Evolutionary conservation across 2,113 vertebrate genomes (phyloP).

Genomic region (Crotalus helleri): DNA sequence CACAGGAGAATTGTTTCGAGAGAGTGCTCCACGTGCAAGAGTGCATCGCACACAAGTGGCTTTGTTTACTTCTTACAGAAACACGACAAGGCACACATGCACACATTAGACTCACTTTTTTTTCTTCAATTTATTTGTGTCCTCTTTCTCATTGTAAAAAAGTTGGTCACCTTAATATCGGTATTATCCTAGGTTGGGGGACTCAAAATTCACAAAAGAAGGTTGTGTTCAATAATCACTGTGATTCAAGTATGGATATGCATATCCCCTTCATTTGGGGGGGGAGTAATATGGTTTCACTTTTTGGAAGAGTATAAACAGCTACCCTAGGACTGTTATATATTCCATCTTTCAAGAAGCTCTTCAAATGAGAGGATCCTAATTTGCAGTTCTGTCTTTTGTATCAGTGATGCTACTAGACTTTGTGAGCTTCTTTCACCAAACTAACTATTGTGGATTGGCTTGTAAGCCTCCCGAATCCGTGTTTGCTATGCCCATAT

Average conservation of each 20-base stretch:
- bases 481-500: neutral
- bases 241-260: neutral
- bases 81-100: too few species aligned
- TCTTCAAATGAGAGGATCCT: neutral
- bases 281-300: neutral
- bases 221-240: neutral
- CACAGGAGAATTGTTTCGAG: too few species aligned
- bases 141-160: too few species aligned
- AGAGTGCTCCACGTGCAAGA: fast-evolving
- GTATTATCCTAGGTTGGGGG: neutral
- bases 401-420: neutral
- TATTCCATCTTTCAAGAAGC: neutral
- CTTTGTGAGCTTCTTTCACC: neutral
- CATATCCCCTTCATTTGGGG: neutral
- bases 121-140: too few species aligned
- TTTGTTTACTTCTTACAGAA: too few species aligned
- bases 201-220: neutral
- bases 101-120: too few species aligned
- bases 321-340: neutral
- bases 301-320: neutral
- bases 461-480: neutral
- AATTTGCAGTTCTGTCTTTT: neutral
- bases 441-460: neutral
- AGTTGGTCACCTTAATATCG: too few species aligned
- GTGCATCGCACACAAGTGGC: too few species aligned